Evolutionary conservation across 1,140 invertebrate genomes (phyloP).

Genomic region (Formica selysi): DNA sequence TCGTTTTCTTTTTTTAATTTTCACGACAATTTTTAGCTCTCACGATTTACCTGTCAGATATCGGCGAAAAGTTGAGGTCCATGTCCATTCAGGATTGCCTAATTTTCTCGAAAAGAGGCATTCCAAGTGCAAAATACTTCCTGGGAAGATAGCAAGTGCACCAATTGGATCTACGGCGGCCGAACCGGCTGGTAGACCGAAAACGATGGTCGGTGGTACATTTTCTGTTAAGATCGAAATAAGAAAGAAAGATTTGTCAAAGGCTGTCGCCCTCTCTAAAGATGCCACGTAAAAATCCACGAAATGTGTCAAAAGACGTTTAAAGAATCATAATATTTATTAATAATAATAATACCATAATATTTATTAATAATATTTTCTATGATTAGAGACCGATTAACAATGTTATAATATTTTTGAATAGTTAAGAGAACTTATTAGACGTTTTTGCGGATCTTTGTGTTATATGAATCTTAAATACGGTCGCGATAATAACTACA

Average conservation of each 20-base stretch:
- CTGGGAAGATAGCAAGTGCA: slow-evolving; percentile 92
- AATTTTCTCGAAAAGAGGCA: slow-evolving; percentile 92
- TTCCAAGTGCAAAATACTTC: slow-evolving; percentile 93
- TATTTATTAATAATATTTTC: background rate
- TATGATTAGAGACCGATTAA: no score
- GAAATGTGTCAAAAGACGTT: background rate
- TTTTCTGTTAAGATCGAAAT: slow-evolving; percentile 87
- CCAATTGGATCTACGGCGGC: slow-evolving; percentile 93
- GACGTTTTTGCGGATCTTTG: background rate
- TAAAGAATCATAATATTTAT: background rate
- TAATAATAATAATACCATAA: no score
- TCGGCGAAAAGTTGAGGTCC: slow-evolving; percentile 92
- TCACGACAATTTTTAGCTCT: background rate
- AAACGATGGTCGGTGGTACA: slow-evolving; percentile 93
- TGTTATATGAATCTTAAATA: background rate
- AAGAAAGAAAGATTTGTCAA: slow-evolving; percentile 41
- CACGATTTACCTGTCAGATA: slow-evolving; percentile 90
- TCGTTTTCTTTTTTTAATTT: background rate
- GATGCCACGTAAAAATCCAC: slow-evolving; percentile 69
- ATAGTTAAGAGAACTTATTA: background rate
- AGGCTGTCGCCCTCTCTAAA: background rate
- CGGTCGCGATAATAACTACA: background rate
- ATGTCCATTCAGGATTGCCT: slow-evolving; percentile 95
- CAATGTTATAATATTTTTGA: background rate
- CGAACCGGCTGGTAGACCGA: slow-evolving; percentile 92